Percentiles rank a stretch among this genome's conserved stretches.
phyloP scores from a whole-genome alignment of 2,888 invertebrate species.

The Phortica magna region DNA sequence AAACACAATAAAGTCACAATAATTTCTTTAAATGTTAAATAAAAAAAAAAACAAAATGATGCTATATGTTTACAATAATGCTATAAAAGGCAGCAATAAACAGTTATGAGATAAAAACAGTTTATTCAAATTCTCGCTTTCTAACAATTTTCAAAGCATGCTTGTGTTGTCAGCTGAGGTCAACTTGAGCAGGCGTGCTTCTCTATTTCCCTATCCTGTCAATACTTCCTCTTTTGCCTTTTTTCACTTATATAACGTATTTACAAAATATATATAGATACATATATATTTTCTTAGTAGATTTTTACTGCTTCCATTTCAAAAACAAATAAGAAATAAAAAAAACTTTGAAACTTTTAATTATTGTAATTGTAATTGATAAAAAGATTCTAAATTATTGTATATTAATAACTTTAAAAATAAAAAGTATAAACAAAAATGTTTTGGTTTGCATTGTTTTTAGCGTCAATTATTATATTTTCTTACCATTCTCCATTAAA shows the following conservation, averaged over 20 bases:
- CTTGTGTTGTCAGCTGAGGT: too few species aligned
- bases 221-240: conserved; percentile 27
- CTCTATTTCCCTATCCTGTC: conserved; percentile 34
- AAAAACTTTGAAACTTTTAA: conserved; percentile 33
- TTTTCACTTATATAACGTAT: conserved; percentile 28
- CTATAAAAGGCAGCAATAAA: too few species aligned
- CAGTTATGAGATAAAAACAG: too few species aligned
- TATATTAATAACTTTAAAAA: conserved; percentile 30
- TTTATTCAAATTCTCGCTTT: too few species aligned
- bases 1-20: too few species aligned
- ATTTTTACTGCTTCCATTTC: conserved; percentile 61
- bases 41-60: too few species aligned
- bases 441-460: background rate
- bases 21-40: too few species aligned
- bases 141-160: too few species aligned
- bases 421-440: background rate
- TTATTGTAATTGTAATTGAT: conserved; percentile 26
- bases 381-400: conserved; percentile 55
- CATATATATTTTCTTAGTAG: conserved; percentile 64
- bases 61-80: too few species aligned
- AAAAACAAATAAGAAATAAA: conserved; percentile 28
- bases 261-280: conserved; percentile 31
- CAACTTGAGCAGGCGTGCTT: too few species aligned
- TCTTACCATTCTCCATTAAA: too few species aligned
- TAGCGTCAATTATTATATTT: too few species aligned